phyloP scores from a whole-genome alignment of 2,797 vertebrate genomes.

The Onychomys leucogaster region DNA sequence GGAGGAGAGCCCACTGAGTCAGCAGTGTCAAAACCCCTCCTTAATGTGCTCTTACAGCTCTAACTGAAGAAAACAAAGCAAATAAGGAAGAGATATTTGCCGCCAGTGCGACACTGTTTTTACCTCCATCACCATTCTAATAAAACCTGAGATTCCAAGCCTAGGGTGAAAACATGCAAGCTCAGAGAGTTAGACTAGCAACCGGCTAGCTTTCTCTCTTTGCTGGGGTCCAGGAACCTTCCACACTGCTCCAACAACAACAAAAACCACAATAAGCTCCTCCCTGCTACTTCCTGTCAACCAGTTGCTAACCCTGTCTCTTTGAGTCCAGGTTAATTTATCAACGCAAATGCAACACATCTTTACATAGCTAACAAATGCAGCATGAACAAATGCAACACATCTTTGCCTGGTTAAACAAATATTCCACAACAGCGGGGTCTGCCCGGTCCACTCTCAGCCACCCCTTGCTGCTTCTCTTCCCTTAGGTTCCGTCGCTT shows the following conservation, averaged over 20 bases:
- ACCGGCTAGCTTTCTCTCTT: not conserved
- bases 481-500: constrained; percentile 83
- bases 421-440: not conserved
- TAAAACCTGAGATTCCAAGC: not conserved
- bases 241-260: not conserved
- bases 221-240: not conserved
- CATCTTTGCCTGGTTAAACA: not conserved
- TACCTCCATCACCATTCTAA: not conserved
- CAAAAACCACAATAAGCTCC: not conserved
- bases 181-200: not conserved
- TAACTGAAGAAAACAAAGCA: not conserved
- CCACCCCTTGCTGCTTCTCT: not conserved
- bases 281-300: not conserved
- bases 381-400: not conserved
- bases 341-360: not conserved
- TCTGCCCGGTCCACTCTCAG: not conserved
- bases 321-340: not conserved
- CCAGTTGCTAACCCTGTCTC: not conserved
- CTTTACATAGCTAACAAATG: not conserved
- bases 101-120: not conserved
- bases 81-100: not conserved
- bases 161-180: not conserved
- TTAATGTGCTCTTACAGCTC: not conserved
- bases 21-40: not conserved
- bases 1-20: not conserved